Conservation (phyloP, 2,888 invertebrate genomes). For the Tethea ocularis region DNA sequence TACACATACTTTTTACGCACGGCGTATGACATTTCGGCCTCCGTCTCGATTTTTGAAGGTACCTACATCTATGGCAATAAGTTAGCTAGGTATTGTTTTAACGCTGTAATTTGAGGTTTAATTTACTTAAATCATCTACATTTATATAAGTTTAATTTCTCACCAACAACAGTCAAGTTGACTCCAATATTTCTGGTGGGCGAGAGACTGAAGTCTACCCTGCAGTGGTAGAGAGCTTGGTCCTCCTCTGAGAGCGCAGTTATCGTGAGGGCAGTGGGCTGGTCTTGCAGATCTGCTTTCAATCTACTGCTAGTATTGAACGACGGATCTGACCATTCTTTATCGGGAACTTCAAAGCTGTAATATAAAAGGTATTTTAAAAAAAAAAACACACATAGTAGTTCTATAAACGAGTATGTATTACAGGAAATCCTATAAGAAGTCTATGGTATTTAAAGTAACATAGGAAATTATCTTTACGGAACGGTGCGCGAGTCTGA, state of each 20-base stretch:
- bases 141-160: slow-evolving; percentile 22
- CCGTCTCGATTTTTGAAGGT: too few relatives aligned
- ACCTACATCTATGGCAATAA: too few relatives aligned
- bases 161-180: slow-evolving; percentile 82
- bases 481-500: too few relatives aligned
- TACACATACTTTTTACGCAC: too few relatives aligned
- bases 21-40: too few relatives aligned
- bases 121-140: too few relatives aligned
- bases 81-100: too few relatives aligned
- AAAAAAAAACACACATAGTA: neutral
- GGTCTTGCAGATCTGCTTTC: slow-evolving; percentile 49
- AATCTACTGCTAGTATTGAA: slow-evolving; percentile 65
- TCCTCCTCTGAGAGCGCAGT: slow-evolving; percentile 64
- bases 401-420: neutral
- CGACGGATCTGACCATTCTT: slow-evolving; percentile 68
- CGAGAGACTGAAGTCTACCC: slow-evolving; percentile 83
- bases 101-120: too few relatives aligned
- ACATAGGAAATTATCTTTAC: too few relatives aligned
- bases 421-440: too few relatives aligned
- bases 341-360: slow-evolving; percentile 73
- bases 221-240: slow-evolving; percentile 82
- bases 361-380: neutral
- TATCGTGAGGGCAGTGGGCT: slow-evolving; percentile 63
- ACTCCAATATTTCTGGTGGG: slow-evolving; percentile 83
- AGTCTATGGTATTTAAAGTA: too few relatives aligned